Conservation (phyloP, 2,888 invertebrate species). For the Pachycephus smyrnensis region DNA sequence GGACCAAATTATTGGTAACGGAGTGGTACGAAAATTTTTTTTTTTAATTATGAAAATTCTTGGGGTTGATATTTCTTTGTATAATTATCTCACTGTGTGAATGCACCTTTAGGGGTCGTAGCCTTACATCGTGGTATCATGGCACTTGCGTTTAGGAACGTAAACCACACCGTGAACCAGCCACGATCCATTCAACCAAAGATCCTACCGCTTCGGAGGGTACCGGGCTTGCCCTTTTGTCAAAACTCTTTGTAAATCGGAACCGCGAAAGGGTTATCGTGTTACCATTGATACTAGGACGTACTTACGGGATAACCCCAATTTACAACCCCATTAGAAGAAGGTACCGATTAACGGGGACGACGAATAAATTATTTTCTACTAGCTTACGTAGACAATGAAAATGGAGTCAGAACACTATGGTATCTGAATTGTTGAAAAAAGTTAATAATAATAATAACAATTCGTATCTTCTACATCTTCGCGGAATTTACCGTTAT, state of each 20-base stretch:
- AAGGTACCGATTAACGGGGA: not conserved
- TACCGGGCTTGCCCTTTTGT: conserved; percentile 47
- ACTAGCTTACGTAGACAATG: not conserved
- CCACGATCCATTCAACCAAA: conserved; percentile 45
- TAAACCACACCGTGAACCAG: conserved; percentile 45
- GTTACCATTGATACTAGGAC: conserved; percentile 39
- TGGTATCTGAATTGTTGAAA: not conserved
- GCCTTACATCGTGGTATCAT: conserved; percentile 45
- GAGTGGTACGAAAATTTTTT: accelerated
- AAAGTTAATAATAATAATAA: not conserved
- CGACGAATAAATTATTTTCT: not conserved
- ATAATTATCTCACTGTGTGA: not conserved
- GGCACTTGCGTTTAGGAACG: conserved; percentile 32
- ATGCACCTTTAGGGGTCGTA: conserved; percentile 25
- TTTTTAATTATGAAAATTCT: not conserved
- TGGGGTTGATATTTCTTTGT: not conserved
- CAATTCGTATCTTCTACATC: not conserved
- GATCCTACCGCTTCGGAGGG: conserved; percentile 26
- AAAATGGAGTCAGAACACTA: not conserved
- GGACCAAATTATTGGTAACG: not conserved
- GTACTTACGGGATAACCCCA: conserved; percentile 38
- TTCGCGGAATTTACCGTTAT: not conserved
- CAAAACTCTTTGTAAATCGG: conserved; percentile 49
- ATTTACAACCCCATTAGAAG: conserved; percentile 32
- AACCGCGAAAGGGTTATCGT: conserved; percentile 49